Evolutionary conservation across 2,888 invertebrate genomes (phyloP), one percentile per base, ranked within the genome.

Genomic region (Lochmaea crataegi): DNA sequence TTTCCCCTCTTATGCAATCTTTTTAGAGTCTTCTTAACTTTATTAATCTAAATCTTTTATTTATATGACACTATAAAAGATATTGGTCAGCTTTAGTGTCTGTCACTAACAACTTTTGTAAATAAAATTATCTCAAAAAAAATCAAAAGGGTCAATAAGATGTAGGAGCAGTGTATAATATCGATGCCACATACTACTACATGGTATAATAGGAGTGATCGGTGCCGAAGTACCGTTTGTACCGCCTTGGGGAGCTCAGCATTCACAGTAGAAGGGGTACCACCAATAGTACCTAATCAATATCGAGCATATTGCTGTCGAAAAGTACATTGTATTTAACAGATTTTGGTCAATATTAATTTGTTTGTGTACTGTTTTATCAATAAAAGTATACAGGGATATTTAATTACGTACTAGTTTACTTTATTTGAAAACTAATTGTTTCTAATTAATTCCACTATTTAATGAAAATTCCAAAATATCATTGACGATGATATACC

Each of bases 211-310:
- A 80, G 73, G 72, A 78, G 76, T 79, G 81, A 88, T 87, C 84
- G 88, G 88, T 88, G 88, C 85, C 88, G 84, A 83, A 84, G 86
- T 88, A 88, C 88, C 88, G 88, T 88, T 88, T 87, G 85, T 87
- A 85, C 78, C 74, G 82, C 82, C 80, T 68, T 53, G 38, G 77
- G 79, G 2, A 0, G 16, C 18, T 18, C 18, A 51, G 1, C n/a
- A 51, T 11, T 75, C 78, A 63, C 68, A 70, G n/a, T 84, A 85
- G 86, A 85, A 87, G 85, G 85, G 83, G 53, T 63, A 53, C 9
- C 45, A 65, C 53, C 51, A 12, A 32, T 26, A 38, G 32, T 38
- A 38, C 18, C 64, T 80, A 71, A 66, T 61, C 70, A 64, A 72
- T 70, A 64, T 72, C 75, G 73, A 58, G 73, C 71, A 73, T 68